phyloP scores from a whole-genome alignment of 2,797 vertebrate species.

The Pristis pectinata region DNA sequence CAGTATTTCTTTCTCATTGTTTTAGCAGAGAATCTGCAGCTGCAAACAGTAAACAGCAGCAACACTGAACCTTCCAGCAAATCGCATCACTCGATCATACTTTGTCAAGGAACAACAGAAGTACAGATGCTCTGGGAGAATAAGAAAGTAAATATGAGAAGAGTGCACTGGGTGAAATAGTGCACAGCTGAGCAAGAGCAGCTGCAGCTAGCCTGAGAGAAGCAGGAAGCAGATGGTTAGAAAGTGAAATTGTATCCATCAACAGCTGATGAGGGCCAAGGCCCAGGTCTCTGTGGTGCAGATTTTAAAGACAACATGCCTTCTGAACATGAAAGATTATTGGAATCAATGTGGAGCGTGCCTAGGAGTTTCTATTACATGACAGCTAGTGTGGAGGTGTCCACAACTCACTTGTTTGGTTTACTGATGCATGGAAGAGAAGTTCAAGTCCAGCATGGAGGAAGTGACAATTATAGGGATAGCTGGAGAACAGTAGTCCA shows the following conservation, averaged over 20 bases:
- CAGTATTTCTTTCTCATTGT: background rate
- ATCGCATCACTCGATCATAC: background rate
- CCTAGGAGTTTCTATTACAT: background rate
- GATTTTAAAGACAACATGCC: background rate
- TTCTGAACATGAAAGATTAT: conserved; percentile 5
- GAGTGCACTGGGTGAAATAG: background rate
- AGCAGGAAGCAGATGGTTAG: conserved; percentile 2
- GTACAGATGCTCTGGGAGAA: background rate
- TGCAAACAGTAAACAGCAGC: background rate
- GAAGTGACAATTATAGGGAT: background rate
- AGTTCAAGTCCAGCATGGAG: background rate
- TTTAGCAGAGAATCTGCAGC: no score
- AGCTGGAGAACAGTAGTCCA: background rate
- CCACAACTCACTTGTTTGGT: background rate
- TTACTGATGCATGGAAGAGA: background rate
- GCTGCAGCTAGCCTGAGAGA: background rate
- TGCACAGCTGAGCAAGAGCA: conserved; percentile 6
- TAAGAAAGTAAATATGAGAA: background rate
- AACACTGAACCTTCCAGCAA: background rate
- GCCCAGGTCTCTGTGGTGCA: background rate
- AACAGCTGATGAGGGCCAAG: conserved; percentile 6
- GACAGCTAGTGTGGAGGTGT: background rate
- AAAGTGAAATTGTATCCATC: conserved; percentile 25
- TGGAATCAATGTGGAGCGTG: background rate
- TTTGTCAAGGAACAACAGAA: background rate